Base-by-base conservation (phyloP, 1,140 invertebrate species). In the Pseudomyrmex cubaensis region DNA sequence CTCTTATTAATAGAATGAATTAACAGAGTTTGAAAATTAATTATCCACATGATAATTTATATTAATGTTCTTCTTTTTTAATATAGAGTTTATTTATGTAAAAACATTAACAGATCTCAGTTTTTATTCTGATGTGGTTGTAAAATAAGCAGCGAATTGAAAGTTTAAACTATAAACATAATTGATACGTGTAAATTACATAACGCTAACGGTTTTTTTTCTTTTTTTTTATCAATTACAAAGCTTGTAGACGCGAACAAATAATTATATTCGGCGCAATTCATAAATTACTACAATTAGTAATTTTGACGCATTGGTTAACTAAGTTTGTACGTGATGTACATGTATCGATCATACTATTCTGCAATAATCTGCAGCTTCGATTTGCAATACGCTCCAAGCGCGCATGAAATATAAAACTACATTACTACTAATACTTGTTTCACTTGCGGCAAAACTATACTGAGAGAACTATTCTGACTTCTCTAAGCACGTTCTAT, bases 381-480 rank as follows among this genome's bases (percentile, higher is more conserved):
- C 22, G 54, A 72, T 72, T 72, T 72, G 69, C n/a, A 59, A 59
- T 54, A 69, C 5, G 13, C 15, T 69, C 15, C 13, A 5, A 9
- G 52, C n/a, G 7, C 48, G 22, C 50, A 35, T 70, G 15, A 78
- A 25, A 70, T 50, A 35, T 80, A 59, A 44, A 0, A 48, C 8
- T 59, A 35, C 12, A 20, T 56, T n/a, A 15, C 54, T 35, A 35
- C 35, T 35, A 35, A 35, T 35, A 35, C 35, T 0, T 17, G 44
- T 22, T 80, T 72, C 15, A 86, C 52, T 59, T 67, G 69, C 80
- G 63, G 63, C 74, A 35, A 35, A 87, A 84, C 54, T 86, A 64
- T 25, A 73, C 44, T n/a, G 54, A 62, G 57, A 3, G 85, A 62
- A 87, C 87, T 87, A 87, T 75, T 87, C 57, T 52, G 46, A 83